A percentile compares a stretch with the other conserved stretches of the same genome.
phyloP scores from a whole-genome alignment of 2,113 vertebrate genomes.

The Anser cygnoides region DNA sequence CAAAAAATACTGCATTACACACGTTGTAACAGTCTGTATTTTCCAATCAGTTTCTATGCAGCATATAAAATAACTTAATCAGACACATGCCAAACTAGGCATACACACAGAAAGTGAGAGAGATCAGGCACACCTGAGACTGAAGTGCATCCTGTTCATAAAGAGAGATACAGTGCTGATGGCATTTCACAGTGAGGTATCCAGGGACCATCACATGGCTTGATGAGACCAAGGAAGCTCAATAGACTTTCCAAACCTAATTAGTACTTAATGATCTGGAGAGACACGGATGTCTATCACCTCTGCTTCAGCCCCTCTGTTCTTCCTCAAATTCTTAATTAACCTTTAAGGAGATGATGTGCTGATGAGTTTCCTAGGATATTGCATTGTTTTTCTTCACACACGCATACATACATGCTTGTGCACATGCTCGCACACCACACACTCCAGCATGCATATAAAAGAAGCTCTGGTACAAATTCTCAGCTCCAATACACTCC shows the following conservation, averaged over 20 bases:
- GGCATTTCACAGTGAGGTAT: constrained; percentile 78
- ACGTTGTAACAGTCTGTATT: background rate
- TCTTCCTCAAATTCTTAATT: constrained; percentile 83
- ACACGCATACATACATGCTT: background rate
- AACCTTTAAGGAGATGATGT: constrained; percentile 83
- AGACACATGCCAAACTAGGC: background rate
- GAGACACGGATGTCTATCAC: constrained; percentile 78
- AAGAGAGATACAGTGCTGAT: constrained; percentile 67
- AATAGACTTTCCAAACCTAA: constrained; percentile 85
- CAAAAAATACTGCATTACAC: background rate
- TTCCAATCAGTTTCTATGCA: background rate
- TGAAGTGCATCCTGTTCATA: constrained; percentile 67
- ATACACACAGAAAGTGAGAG: constrained; percentile 6
- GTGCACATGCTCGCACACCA: constrained; percentile 1
- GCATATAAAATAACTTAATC: constrained; percentile 13
- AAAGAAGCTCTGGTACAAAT: constrained; percentile 34
- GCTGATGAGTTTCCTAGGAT: constrained; percentile 73
- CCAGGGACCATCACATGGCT: constrained; percentile 75
- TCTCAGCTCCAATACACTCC: constrained; percentile 55
- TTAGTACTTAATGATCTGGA: constrained; percentile 89
- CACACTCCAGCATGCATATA: constrained; percentile 26
- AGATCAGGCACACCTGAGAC: constrained; percentile 55
- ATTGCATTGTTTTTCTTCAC: constrained; percentile 58
- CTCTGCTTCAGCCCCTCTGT: constrained; percentile 66
- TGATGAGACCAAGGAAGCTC: constrained; percentile 77